Evolutionary conservation across 2,797 vertebrate species (phyloP).

Genomic region (Nothura maculosa): DNA sequence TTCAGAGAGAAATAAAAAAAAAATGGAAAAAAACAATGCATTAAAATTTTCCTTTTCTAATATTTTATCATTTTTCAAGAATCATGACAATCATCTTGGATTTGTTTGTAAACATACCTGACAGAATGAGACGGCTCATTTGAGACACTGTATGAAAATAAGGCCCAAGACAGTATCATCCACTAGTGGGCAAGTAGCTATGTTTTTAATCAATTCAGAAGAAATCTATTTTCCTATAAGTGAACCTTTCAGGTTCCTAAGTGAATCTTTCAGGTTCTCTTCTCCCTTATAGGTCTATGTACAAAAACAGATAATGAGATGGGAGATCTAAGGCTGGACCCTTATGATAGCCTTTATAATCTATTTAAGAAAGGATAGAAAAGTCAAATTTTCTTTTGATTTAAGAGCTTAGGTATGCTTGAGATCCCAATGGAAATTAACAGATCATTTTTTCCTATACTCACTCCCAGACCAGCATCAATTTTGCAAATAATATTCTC

Average conservation of each 20-base stretch:
- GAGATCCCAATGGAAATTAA: background rate
- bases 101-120: background rate
- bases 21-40: fast-evolving
- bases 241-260: background rate
- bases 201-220: background rate
- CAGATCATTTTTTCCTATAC: background rate
- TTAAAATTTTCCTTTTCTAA: background rate
- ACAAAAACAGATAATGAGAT: background rate
- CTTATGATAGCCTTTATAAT: background rate
- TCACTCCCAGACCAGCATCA: background rate
- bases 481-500: background rate
- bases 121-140: background rate
- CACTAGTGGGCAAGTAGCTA: background rate
- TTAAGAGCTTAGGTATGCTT: background rate
- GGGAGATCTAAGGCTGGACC: background rate
- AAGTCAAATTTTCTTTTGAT: background rate
- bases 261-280: background rate
- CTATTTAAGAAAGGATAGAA: background rate
- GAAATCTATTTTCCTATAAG: background rate
- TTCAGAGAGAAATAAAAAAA: background rate
- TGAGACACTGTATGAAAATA: background rate
- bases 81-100: background rate
- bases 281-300: background rate
- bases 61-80: background rate
- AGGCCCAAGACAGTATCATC: background rate